Conservation (phyloP, 2,113 vertebrate species). For the Dermatemys mawii region DNA sequence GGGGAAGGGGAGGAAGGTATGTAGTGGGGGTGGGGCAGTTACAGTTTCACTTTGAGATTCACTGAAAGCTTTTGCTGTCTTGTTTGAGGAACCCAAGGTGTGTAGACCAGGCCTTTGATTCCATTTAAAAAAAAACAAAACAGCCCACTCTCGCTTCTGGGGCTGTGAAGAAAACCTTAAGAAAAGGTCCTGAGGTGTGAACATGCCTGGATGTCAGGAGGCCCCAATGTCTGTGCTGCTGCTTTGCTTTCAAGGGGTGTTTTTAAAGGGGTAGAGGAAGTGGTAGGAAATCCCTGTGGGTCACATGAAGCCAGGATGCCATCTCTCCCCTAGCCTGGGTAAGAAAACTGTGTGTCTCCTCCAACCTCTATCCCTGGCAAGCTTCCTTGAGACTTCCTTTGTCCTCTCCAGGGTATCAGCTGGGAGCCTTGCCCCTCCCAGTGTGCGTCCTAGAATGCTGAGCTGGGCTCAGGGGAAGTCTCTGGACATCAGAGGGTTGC, state of each 20-base stretch:
- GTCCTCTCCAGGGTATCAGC: neutral
- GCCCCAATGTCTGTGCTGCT: neutral
- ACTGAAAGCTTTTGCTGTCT: slow-evolving; percentile 54
- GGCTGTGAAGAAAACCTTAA: too few relatives aligned
- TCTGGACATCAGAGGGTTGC: neutral
- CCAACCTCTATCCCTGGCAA: neutral
- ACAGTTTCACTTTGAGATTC: slow-evolving; percentile 48
- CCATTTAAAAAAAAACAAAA: too few relatives aligned
- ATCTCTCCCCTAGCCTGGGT: neutral
- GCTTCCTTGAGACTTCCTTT: slow-evolving; percentile 12
- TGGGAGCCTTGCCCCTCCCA: neutral
- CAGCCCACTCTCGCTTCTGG: too few relatives aligned
- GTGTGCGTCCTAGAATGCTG: neutral
- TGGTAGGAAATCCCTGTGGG: neutral
- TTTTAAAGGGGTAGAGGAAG: neutral
- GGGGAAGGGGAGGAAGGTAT: slow-evolving; percentile 48
- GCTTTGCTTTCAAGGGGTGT: neutral
- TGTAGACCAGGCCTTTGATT: too few relatives aligned
- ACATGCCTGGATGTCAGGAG: neutral
- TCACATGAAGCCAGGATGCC: neutral
- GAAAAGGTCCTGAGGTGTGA: neutral
- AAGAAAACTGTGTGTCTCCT: neutral
- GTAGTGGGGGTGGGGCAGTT: slow-evolving; percentile 20
- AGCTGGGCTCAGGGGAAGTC: neutral
- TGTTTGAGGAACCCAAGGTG: slow-evolving; percentile 3